A percentile compares a stretch with the other conserved stretches of the same genome.
These are phyloP conservation scores for Frankliniella intonsa DNA, from an alignment of 2,888 invertebrate species.

Conservation along the genomic window DNA sequence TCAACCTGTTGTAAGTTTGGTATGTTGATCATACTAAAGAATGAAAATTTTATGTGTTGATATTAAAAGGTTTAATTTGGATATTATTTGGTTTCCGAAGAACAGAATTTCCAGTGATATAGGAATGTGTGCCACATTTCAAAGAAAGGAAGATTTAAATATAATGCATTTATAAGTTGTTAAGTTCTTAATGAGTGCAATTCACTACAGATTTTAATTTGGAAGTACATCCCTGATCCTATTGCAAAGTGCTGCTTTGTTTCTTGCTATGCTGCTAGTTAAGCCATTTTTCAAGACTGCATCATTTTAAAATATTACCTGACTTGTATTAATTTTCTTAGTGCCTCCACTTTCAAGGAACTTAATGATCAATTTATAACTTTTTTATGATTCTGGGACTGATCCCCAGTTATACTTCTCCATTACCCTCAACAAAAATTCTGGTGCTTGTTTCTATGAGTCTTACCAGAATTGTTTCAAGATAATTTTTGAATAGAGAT, in stretches of 20 bases:
- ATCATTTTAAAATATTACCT: neutral
- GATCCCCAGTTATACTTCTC: neutral
- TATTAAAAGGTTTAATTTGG: slow-evolving; percentile 22
- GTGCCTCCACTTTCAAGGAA: neutral
- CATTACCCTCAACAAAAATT: neutral
- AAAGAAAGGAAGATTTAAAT: neutral
- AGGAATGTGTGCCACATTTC: neutral
- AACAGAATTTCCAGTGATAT: neutral
- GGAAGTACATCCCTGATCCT: neutral
- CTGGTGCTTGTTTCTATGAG: neutral
- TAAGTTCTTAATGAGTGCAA: neutral
- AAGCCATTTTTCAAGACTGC: slow-evolving; percentile 5
- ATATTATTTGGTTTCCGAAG: neutral
- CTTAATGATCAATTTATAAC: neutral
- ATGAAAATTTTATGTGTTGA: slow-evolving; percentile 25
- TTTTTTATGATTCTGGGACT: neutral
- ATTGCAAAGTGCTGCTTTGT: neutral
- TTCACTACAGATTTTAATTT: neutral
- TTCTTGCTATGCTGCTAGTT: neutral
- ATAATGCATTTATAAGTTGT: neutral
- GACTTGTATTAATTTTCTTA: neutral
- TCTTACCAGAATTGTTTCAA: neutral
- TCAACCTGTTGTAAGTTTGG: neutral
- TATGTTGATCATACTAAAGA: slow-evolving; percentile 18
- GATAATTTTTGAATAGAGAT: neutral